Evolutionary conservation across 92 coral and sea anemone genomes (phyloP).

Genomic region (Pocillopora meandrina): DNA sequence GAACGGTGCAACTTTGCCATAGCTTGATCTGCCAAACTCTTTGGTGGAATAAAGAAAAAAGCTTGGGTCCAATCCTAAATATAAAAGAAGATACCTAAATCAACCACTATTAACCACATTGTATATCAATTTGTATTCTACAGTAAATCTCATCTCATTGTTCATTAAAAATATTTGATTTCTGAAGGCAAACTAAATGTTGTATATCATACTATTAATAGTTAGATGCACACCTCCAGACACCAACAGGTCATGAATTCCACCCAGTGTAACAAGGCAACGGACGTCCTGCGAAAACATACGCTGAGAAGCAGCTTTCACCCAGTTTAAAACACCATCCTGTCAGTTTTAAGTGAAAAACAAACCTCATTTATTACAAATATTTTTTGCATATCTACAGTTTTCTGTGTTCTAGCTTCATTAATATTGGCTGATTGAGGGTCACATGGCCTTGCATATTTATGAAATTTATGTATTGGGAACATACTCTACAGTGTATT

Average conservation of each 20-base stretch:
- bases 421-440: too few relatives aligned
- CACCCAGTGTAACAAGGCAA: conserved; percentile 19
- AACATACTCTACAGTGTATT: too few relatives aligned
- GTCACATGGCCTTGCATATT: too few relatives aligned
- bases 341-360: background rate
- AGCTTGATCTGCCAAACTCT: conserved; percentile 62
- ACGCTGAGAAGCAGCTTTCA: conserved; percentile 36
- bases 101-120: background rate
- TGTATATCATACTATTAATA: too few relatives aligned
- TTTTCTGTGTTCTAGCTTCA: too few relatives aligned
- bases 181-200: background rate
- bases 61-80: conserved; percentile 84
- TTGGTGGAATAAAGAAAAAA: conserved; percentile 59
- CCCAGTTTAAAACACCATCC: conserved; percentile 47
- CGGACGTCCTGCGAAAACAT: conserved; percentile 47
- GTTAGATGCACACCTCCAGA: conserved; percentile 34
- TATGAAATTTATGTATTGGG: too few relatives aligned
- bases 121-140: too few relatives aligned
- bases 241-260: conserved; percentile 21
- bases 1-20: conserved; percentile 72
- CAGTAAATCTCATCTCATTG: too few relatives aligned
- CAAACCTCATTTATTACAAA: too few relatives aligned
- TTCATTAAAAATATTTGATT: background rate
- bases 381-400: too few relatives aligned
- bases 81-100: background rate